Conservation (phyloP, 92 coral and sea anemone species). For the Siderastrea radians region DNA sequence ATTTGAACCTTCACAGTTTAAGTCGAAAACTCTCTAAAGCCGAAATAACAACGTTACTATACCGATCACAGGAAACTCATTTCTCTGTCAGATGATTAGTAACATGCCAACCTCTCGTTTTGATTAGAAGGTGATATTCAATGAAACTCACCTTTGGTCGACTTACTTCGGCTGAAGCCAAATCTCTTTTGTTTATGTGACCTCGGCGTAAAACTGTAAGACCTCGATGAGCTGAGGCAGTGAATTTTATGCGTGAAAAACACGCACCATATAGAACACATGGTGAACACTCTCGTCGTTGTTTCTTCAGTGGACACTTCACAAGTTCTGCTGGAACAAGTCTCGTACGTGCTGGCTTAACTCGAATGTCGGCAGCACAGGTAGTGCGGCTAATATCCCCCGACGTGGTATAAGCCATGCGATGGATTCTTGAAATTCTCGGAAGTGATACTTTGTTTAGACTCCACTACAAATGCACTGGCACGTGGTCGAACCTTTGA, state of each 20-base stretch:
- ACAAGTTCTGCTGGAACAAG: background rate
- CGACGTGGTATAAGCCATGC: constrained; percentile 40
- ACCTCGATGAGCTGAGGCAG: constrained; percentile 22
- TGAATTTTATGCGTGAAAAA: constrained; percentile 36
- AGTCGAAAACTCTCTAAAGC: no score
- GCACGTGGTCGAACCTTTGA: background rate
- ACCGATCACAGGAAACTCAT: background rate
- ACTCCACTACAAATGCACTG: background rate
- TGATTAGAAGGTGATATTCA: background rate
- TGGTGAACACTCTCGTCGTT: background rate
- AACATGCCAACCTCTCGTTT: background rate
- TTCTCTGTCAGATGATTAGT: background rate
- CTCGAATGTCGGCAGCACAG: constrained; percentile 16
- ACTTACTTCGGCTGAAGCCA: constrained; percentile 15
- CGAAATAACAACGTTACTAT: no score
- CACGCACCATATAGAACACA: constrained; percentile 45
- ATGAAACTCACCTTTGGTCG: constrained; percentile 21
- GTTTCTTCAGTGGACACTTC: background rate
- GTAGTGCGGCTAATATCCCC: constrained; percentile 25
- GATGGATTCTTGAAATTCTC: constrained; percentile 23
- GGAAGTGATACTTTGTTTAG: constrained; percentile 55
- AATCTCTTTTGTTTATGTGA: constrained; percentile 17
- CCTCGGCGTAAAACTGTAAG: constrained; percentile 19
- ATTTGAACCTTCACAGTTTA: no score
- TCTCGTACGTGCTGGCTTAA: constrained; percentile 14